Conservation (phyloP, 2,113 vertebrate genomes). For the Eudyptes chrysolophus region DNA sequence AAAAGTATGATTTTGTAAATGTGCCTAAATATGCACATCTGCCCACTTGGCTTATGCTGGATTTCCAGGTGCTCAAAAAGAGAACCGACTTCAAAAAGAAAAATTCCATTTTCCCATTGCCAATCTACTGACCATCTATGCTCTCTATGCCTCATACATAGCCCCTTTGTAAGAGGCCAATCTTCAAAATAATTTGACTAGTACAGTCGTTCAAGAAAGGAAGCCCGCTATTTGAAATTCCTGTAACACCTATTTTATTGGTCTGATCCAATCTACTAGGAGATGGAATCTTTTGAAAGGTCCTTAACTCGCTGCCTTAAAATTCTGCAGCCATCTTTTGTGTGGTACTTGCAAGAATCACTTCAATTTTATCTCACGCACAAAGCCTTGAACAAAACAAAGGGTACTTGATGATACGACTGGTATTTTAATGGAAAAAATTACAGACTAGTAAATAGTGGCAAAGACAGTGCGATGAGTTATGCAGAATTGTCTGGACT, state of each 20-base stretch:
- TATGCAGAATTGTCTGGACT: not conserved
- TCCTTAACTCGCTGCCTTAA: not conserved
- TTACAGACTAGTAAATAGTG: not conserved
- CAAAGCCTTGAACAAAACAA: not conserved
- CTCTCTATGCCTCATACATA: not conserved
- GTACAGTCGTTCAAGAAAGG: not conserved
- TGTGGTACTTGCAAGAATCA: not conserved
- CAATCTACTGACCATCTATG: not conserved
- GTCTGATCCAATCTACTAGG: not conserved
- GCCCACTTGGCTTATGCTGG: not conserved
- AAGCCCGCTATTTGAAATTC: not conserved
- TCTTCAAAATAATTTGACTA: not conserved
- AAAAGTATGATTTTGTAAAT: not conserved
- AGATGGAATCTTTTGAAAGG: not conserved
- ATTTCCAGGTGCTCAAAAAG: not conserved
- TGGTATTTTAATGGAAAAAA: not conserved
- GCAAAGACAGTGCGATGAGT: not conserved
- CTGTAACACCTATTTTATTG: not conserved
- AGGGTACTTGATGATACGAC: not conserved
- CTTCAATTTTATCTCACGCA: not conserved
- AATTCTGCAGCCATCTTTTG: not conserved
- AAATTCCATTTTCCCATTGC: not conserved
- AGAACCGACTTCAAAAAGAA: not conserved
- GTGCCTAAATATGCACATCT: not conserved
- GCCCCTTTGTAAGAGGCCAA: fast-evolving